Evolutionary conservation across 2,113 vertebrate genomes (phyloP).

Genomic region (Pongo abelii): DNA sequence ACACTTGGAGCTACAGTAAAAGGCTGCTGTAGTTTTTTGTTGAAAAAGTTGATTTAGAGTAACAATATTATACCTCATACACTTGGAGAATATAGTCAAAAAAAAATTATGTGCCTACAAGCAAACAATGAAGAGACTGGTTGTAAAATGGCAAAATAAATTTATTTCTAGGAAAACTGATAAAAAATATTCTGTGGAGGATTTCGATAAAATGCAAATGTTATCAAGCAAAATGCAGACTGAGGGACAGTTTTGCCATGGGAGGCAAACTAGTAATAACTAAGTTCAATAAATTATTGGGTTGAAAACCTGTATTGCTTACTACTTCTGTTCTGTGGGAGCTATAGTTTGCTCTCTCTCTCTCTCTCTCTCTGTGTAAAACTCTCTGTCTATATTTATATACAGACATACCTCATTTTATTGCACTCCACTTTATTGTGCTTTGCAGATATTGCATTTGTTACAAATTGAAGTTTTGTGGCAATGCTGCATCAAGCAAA

Average conservation of each 20-base stretch:
- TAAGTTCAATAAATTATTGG: not conserved
- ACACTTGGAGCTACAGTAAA: slow-evolving; percentile 2
- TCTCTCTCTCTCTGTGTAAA: not conserved
- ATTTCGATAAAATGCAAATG: slow-evolving; percentile 36
- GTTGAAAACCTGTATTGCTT: not conserved
- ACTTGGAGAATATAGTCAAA: not conserved
- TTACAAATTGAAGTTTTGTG: not conserved
- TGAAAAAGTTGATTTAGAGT: slow-evolving; percentile 15
- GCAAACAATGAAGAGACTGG: not conserved
- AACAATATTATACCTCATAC: not conserved
- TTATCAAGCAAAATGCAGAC: not conserved
- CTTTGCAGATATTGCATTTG: not conserved
- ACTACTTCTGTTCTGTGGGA: not conserved
- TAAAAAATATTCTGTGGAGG: not conserved
- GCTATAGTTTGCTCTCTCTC: not conserved
- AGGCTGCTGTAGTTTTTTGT: slow-evolving; percentile 44
- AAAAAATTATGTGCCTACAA: not conserved
- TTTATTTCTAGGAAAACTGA: not conserved
- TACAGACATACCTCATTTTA: not conserved
- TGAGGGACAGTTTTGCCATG: not conserved
- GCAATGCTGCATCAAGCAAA: not conserved
- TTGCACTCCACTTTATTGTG: not conserved
- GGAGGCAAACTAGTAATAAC: not conserved
- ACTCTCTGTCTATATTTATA: not conserved
- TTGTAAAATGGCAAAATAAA: not conserved